phyloP scores from a whole-genome alignment of 2,888 invertebrate genomes.

The Hypercompe scribonia region DNA sequence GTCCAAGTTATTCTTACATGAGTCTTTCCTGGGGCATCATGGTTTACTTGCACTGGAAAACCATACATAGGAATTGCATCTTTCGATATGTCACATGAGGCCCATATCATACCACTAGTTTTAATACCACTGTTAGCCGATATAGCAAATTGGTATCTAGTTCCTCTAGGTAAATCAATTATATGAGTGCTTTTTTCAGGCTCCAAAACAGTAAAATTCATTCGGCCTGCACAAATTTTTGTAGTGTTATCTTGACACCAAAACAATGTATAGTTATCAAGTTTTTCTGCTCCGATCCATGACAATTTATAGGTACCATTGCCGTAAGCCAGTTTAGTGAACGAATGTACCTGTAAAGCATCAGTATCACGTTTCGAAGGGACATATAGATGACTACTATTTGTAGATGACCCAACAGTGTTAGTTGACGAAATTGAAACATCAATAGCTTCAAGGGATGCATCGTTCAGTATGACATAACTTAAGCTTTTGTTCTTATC shows the following conservation, averaged over 20 bases:
- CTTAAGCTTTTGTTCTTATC: conserved; percentile 86
- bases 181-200: conserved; percentile 81
- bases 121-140: conserved; percentile 90
- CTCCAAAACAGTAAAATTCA: conserved; percentile 75
- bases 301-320: conserved; percentile 91
- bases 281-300: conserved; percentile 88
- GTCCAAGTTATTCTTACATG: conserved; percentile 89
- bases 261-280: conserved; percentile 92
- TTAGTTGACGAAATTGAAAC: conserved; percentile 88
- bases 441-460: conserved; percentile 75
- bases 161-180: conserved; percentile 87
- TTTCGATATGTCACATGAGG: conserved; percentile 88
- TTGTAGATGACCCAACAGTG: conserved; percentile 85
- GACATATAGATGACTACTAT: conserved; percentile 87
- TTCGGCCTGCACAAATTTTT: conserved; percentile 85
- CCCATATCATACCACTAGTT: conserved; percentile 95
- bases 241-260: conserved; percentile 88
- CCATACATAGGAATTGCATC: conserved; percentile 85
- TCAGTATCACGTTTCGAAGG: conserved; percentile 83
- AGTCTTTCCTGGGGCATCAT: conserved; percentile 74
- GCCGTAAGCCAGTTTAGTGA: conserved; percentile 91
- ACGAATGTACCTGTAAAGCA: conserved; percentile 82
- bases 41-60: conserved; percentile 73
- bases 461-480: conserved; percentile 87
- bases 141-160: conserved; percentile 92